Conservation (phyloP, 2,888 invertebrate species). For the Agriotes lineatus region DNA sequence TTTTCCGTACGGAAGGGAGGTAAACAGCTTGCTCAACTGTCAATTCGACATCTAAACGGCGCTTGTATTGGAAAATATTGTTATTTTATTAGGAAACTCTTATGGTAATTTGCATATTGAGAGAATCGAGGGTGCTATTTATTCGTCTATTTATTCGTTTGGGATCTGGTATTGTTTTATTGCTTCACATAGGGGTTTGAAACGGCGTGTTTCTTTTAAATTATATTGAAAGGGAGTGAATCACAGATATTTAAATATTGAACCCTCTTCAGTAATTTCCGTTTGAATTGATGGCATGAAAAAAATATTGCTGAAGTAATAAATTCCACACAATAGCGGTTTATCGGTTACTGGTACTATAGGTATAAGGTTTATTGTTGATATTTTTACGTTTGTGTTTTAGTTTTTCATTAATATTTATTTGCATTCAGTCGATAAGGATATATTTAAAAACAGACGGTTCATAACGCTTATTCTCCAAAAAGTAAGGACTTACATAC, state of each 20-base stretch:
- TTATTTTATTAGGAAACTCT: constrained; percentile 32
- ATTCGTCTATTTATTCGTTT: constrained; percentile 10
- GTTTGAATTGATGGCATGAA: no score
- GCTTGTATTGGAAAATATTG: constrained; percentile 32
- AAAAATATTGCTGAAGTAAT: no score
- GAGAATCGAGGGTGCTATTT: constrained; percentile 15
- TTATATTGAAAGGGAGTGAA: not conserved
- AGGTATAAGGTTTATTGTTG: no score
- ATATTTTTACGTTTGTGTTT: no score
- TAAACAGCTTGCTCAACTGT: constrained; percentile 13
- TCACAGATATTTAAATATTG: constrained; percentile 7
- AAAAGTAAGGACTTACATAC: no score
- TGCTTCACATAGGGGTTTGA: not conserved
- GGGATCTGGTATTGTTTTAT: constrained; percentile 1
- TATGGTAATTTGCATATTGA: constrained; percentile 22
- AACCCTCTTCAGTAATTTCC: no score
- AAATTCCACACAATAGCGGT: no score
- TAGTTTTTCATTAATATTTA: no score
- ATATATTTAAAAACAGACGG: no score
- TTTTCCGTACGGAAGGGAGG: not conserved
- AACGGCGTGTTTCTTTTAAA: not conserved
- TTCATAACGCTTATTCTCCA: no score
- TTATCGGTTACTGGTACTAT: no score
- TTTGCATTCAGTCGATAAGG: no score
- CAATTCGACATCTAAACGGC: constrained; percentile 25